Evolutionary conservation across 2,888 invertebrate genomes (phyloP).

Genomic region (Spodoptera exigua): DNA sequence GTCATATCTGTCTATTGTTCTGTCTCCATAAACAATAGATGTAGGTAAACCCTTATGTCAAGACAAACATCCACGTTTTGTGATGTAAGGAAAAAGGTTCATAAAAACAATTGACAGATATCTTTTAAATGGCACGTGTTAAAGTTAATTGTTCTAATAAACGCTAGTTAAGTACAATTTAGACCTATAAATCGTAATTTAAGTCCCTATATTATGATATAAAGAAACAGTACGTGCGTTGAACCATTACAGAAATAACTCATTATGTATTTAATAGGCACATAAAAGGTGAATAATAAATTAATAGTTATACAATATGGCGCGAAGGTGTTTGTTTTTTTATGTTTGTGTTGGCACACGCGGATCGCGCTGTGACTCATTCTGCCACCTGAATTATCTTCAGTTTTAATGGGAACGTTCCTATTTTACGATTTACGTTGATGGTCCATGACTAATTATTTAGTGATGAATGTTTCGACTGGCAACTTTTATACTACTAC

Average conservation of each 20-base stretch:
- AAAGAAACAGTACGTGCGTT: background rate
- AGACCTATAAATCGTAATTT: conserved; percentile 26
- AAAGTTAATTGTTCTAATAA: too few relatives aligned
- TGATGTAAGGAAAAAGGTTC: too few relatives aligned
- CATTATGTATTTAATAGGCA: conserved; percentile 15
- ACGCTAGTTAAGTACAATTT: conserved; percentile 5
- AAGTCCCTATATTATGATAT: conserved; percentile 1
- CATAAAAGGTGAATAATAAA: conserved; percentile 31
- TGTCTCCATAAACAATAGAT: too few relatives aligned
- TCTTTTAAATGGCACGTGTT: too few relatives aligned
- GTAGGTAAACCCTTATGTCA: too few relatives aligned
- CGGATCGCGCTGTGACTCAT: conserved; percentile 67
- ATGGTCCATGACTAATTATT: conserved; percentile 76
- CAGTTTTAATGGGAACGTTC: conserved; percentile 66
- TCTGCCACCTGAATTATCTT: conserved; percentile 79
- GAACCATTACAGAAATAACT: conserved; percentile 29
- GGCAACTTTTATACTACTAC: conserved; percentile 47
- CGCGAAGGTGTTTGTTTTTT: conserved; percentile 60
- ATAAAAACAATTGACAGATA: too few relatives aligned
- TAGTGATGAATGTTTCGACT: conserved; percentile 64
- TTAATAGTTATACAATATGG: conserved; percentile 39
- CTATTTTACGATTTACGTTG: conserved; percentile 75
- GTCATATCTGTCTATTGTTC: too few relatives aligned
- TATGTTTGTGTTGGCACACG: conserved; percentile 73
- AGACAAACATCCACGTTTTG: too few relatives aligned